Evolutionary conservation across 2,797 vertebrate genomes (phyloP), one percentile per base, ranked within the genome.

Genomic region (Sebastes reedi): DNA sequence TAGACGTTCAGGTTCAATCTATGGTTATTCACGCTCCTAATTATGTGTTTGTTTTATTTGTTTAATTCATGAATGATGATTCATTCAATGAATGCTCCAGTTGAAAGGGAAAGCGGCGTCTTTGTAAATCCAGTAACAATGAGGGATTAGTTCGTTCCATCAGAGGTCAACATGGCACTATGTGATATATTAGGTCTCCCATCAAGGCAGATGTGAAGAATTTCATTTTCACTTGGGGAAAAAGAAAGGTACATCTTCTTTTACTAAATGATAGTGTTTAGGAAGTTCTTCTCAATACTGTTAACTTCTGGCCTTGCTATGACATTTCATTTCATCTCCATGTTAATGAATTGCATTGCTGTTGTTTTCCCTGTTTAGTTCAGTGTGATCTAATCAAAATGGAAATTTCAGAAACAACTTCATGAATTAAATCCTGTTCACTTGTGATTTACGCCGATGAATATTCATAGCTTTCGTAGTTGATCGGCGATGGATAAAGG

Each of bases 1-100:
- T 72, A 79, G 66, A 87, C n/a, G 30, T 86, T 84, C 71, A 87
- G 88, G 90, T 91, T 89, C 87, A 92, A 67, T 87, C 71, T 74
- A 65, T 88, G 86, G 87, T 92, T 88, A 94, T 89, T 85, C 75
- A 86, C 70, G 74, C 67, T 12, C 62, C 85, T 93, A 87, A 94
- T 92, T 92, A 87, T 85, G 59, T 83, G 84, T 91, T 93, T 92
- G 84, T 87, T 91, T 86, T 83, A 70, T 86, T 86, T 87, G 88
- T 91, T 89, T 93, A 83, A 94, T 94, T 91, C 84, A 92, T 88
- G 85, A 89, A 65, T 73, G 61, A 82, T 80, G 72, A 88, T 75
- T 90, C 67, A 85, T 74, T 78, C 75, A 67, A 8, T 25, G 60
- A 52, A 71, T 67, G 80, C 67, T 76, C 13, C 22, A 58, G 67